Evolutionary conservation across 2,888 invertebrate species (phyloP), one percentile per base, ranked within the genome.

Genomic region (Dasypolia templi): DNA sequence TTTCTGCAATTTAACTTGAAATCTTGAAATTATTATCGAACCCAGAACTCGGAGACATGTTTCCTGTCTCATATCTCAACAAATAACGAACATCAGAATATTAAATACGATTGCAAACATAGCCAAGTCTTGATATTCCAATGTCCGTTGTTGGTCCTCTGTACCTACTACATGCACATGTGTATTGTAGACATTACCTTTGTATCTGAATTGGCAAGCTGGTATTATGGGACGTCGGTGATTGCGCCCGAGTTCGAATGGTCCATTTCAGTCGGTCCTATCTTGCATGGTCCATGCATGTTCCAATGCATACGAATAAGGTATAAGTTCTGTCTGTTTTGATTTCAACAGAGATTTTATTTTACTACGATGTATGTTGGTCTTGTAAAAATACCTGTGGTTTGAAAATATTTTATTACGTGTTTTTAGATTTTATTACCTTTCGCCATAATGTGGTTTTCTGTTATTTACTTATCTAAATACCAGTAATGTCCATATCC

Each of bases 161-260:
- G 44, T 73, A 70, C 59, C 71, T 58, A 55, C 62, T 62, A 49
- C 42, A 74, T 81, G 70, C 66, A 66, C 63, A 63, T 53, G 32
- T 74, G 74, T 73, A 49, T 75, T 49, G 73, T 64, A 81, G 69
- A 66, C 62, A 79, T 82, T 85, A 81, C 84, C 78, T 81, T 83
- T 75, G 82, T 85, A 79, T 79, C 79, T 68, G 78, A 77, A 84
- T 81, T 79, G 85, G 77, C 81, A 77, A 76, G 77, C 77, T 69
- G 59, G 83, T 75, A 86, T 83, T 83, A 82, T 82, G 81, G 81
- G 71, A 79, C 82, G 72, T 77, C 79, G 75, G 82, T 88, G 89
- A 89, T 89, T 88, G 87, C 77, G 81, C 86, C 86, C 83, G 81
- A 72, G 83, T 88, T 87, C 86, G 81, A 87, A 88, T 87, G 83